Conservation (phyloP, 2,797 vertebrate genomes). For the Amblyraja radiata region DNA sequence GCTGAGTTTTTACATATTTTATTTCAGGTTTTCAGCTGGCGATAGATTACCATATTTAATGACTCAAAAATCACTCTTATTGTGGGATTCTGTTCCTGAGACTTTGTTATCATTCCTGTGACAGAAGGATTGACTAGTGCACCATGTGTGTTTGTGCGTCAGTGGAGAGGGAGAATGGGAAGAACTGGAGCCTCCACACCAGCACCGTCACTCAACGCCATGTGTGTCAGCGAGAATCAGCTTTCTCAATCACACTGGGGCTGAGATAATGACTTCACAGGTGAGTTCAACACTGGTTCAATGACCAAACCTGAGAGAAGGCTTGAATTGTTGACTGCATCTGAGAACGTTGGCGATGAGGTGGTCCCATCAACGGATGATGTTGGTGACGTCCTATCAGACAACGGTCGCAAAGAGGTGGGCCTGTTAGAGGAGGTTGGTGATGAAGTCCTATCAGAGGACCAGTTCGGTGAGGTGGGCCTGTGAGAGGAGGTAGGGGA, state of each 20-base stretch:
- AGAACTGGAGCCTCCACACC: background rate
- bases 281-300: background rate
- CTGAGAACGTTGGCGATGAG: background rate
- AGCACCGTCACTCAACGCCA: background rate
- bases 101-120: background rate
- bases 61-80: background rate
- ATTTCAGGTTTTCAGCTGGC: background rate
- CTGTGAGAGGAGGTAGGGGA: background rate
- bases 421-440: background rate
- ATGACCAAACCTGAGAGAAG: no score
- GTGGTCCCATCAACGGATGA: background rate
- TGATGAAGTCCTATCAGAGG: background rate
- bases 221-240: background rate
- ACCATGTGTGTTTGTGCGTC: background rate
- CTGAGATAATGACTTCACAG: background rate
- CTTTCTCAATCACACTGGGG: background rate
- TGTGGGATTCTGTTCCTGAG: background rate
- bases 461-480: background rate
- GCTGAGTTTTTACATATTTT: background rate
- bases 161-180: no score
- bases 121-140: background rate
- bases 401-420: background rate
- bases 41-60: background rate
- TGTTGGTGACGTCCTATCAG: background rate
- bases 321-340: background rate